phyloP scores from a whole-genome alignment of 2,113 vertebrate genomes.

The Lamprotornis superbus region DNA sequence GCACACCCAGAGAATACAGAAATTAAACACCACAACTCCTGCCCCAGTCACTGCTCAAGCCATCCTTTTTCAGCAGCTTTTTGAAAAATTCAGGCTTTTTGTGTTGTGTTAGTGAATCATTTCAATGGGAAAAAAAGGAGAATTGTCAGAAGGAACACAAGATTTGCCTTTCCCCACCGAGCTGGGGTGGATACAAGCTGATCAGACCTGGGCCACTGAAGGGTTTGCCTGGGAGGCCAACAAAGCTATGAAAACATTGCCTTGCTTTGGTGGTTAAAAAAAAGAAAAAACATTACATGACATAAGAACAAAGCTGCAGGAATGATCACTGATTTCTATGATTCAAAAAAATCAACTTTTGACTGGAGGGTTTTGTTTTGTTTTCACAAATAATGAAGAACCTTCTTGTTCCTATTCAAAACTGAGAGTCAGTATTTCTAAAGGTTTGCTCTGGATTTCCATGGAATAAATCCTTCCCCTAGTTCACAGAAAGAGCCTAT shows the following conservation, averaged over 20 bases:
- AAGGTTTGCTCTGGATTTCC: neutral
- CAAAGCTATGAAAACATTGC: neutral
- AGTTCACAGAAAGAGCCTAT: neutral
- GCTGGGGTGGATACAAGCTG: neutral
- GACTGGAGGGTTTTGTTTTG: neutral
- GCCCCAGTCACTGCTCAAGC: neutral
- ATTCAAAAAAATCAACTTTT: neutral
- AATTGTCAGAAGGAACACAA: neutral
- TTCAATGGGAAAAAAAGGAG: neutral
- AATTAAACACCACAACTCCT: neutral
- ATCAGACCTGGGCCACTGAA: neutral
- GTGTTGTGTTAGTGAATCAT: neutral
- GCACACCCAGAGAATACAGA: rapidly evolving
- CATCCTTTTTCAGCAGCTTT: neutral
- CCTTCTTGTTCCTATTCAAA: neutral
- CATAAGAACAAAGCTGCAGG: neutral
- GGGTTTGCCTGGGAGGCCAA: neutral
- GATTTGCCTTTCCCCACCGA: neutral
- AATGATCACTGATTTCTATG: neutral
- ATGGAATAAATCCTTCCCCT: neutral
- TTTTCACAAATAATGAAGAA: neutral
- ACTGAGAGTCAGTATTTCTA: neutral
- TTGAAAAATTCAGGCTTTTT: neutral
- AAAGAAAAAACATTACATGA: neutral
- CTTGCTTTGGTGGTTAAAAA: rapidly evolving